Conservation (phyloP, 2,888 invertebrate species). For the Sarcophaga carnaria region DNA sequence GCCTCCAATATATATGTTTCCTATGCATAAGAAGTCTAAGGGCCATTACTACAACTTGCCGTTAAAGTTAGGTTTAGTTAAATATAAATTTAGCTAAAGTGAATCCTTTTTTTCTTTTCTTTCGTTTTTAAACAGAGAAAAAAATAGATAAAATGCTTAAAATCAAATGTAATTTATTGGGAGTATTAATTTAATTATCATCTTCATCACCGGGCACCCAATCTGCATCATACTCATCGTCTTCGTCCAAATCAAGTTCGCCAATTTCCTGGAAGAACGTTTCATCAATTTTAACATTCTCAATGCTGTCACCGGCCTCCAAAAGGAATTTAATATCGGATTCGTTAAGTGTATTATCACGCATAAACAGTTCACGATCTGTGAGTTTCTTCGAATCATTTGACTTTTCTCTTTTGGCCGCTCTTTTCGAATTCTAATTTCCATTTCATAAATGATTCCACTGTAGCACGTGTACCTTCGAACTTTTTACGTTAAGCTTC, state of each 20-base stretch:
- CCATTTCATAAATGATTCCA: slow-evolving; percentile 98
- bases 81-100: too few relatives aligned
- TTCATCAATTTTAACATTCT: slow-evolving; percentile 93
- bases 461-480: slow-evolving; percentile 97
- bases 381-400: slow-evolving; percentile 92
- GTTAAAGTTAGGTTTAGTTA: too few relatives aligned
- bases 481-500: slow-evolving; percentile 96
- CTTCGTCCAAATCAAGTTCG: slow-evolving; percentile 85
- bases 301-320: slow-evolving; percentile 86
- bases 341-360: slow-evolving; percentile 95
- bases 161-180: slow-evolving; percentile 6
- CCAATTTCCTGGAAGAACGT: slow-evolving; percentile 95
- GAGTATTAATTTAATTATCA: slow-evolving; percentile 66
- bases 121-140: slow-evolving; percentile 17
- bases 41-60: too few relatives aligned
- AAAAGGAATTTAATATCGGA: slow-evolving; percentile 98
- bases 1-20: too few relatives aligned
- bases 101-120: too few relatives aligned
- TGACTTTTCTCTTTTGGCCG: slow-evolving; percentile 87
- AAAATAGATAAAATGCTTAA: slow-evolving; percentile 42
- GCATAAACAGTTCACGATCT: slow-evolving; percentile 96
- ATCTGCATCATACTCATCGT: slow-evolving; percentile 82
- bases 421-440: slow-evolving; percentile 95
- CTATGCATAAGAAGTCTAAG: too few relatives aligned
- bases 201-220: slow-evolving; percentile 84